Evolutionary conservation across 2,888 invertebrate species (phyloP).

Genomic region (Sphaerophoria taeniata): DNA sequence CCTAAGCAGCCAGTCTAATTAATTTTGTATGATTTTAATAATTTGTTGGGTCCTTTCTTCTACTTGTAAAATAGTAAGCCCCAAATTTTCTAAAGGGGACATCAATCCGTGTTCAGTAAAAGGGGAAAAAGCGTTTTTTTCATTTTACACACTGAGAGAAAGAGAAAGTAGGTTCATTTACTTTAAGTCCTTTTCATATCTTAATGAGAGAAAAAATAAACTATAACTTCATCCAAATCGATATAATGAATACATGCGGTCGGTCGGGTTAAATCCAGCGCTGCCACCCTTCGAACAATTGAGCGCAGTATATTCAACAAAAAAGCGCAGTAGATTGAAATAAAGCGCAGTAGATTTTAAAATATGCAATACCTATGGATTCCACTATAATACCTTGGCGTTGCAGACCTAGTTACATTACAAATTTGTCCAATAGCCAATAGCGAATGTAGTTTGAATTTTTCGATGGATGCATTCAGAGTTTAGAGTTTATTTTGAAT

Average conservation of each 20-base stretch:
- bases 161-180: conserved; percentile 27
- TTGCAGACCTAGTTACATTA: no score
- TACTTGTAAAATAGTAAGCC: background rate
- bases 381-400: no score
- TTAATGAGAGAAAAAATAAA: background rate
- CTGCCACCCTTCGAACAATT: no score
- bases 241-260: conserved; percentile 11
- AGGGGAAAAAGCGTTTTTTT: background rate
- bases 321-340: no score
- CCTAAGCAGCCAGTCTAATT: background rate
- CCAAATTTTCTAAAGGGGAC: background rate
- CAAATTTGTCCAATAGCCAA: no score
- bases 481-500: no score
- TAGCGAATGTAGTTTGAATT: no score
- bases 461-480: no score
- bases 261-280: conserved; percentile 6
- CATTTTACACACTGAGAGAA: background rate
- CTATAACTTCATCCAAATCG: conserved; percentile 31
- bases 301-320: no score
- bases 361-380: no score
- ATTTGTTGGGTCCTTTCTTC: background rate
- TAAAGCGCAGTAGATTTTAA: no score
- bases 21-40: conserved; percentile 8
- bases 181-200: conserved; percentile 21
- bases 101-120: background rate